A percentile compares a stretch with the other conserved stretches of the same genome.
phyloP scores from a whole-genome alignment of 2,113 vertebrate species.

The Stigmatopora nigra region DNA sequence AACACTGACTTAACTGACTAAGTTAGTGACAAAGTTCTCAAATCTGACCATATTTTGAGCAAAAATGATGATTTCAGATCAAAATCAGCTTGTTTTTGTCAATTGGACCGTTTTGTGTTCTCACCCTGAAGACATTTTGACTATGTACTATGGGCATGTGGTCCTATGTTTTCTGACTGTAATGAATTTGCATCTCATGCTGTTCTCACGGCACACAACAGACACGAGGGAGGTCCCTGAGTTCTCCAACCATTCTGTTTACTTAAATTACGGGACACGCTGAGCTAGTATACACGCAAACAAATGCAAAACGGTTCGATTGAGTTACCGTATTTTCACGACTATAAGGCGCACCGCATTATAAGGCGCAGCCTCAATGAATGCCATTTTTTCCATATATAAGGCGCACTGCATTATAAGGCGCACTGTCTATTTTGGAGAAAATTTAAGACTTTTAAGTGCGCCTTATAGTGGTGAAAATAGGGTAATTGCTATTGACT shows the following conservation, averaged over 20 bases:
- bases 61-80: neutral
- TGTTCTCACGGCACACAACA: constrained; percentile 41
- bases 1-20: too few relatives aligned
- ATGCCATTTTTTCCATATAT: too few relatives aligned
- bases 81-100: constrained; percentile 3
- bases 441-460: too few relatives aligned
- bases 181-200: constrained; percentile 40
- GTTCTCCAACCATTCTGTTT: constrained; percentile 51
- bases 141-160: constrained; percentile 3
- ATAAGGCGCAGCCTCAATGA: too few relatives aligned
- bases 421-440: too few relatives aligned
- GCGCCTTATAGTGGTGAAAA: too few relatives aligned
- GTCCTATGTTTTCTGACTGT: constrained; percentile 5
- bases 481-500: too few relatives aligned
- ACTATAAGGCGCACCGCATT: too few relatives aligned
- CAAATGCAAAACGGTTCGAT: constrained; percentile 2
- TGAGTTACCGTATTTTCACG: neutral
- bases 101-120: constrained; percentile 21
- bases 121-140: constrained; percentile 20
- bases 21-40: neutral
- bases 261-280: constrained; percentile 44
- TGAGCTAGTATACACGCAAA: constrained; percentile 15
- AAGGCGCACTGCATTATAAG: too few relatives aligned
- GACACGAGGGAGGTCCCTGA: constrained; percentile 38
- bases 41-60: neutral